Base-by-base conservation (phyloP, 2,113 vertebrate species). In the Myotis davidii region DNA sequence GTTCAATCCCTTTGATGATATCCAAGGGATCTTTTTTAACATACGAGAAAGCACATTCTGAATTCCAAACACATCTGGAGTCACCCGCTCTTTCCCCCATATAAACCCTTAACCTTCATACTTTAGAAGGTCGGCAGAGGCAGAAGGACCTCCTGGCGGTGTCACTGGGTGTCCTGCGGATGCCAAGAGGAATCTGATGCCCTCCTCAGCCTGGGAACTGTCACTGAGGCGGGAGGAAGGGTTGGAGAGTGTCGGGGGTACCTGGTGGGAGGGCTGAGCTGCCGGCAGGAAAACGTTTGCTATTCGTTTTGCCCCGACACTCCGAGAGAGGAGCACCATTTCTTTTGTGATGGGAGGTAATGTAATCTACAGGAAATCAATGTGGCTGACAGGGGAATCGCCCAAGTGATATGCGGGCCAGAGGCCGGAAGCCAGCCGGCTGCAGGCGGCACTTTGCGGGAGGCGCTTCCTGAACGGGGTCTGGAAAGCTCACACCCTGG, bases 1-100 rank as follows among this genome's bases (percentile, higher is more conserved):
- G 77, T 88, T 97, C 97, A 97, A 94, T 98, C 98, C 97, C 98
- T 99, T 98, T 98, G 98, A 98, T 98, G 98, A 97, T 97, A 98
- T 98, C 98, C 98, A 98, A 98, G 98, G 97, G 96, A 97, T 97
- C 95, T 97, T 98, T 98, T 98, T 98, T 97, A 98, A 98, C 97
- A 94, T 96, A 98, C 97, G 97, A 98, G 97, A 98, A 98, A 97
- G 94, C 94, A 93, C 92, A 98, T 97, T 98, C 95, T 96, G 97
- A 98, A 98, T 98, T 98, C 98, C 98, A 98, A 98, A 98, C 97
- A 97, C 95, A 97, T 95, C 89, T 97, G 94, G 90, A 97, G 97
- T 98, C 98, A 96, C 98, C 96, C 89, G 94, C 87, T 97, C 97
- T 97, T 95, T 89, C 73, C 39, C 92, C 8, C 93, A n/a, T 42